Evolutionary conservation across 2,113 vertebrate genomes (phyloP), one percentile per base, ranked within the genome.

Genomic region (Pollachius pollachius): DNA sequence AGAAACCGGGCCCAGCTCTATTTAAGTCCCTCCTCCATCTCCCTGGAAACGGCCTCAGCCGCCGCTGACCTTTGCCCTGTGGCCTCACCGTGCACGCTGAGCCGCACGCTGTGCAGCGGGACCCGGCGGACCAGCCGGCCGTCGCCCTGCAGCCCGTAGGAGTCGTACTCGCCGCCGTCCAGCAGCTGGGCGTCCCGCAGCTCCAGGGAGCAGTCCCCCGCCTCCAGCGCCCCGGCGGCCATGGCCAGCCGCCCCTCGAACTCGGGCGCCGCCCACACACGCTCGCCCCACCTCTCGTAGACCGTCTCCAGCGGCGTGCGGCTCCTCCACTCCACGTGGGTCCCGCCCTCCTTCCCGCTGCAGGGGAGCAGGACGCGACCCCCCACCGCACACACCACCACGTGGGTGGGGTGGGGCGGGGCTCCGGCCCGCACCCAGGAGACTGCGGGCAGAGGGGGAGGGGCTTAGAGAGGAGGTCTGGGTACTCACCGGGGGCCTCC

Each of bases 171-270:
- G 1, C 92, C 90, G 0, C 71, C 62, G 70, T 93, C 92, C 0
- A 25, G 30, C 11, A 89, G 71, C 71, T 88, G 87, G 2, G 82
- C 86, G 37, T 92, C 89, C 0, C 1, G 64, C 67, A 93, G 72
- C 60, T 78, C 54, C 72, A 92, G 77, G 0, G 92, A 92, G 23
- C 92, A 93, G 61, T 93, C 83, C 2, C 91, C 91, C 0, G 30
- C 48, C 9, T 2, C 23, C 5, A 93, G 84, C 41, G 19, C 63
- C 1, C 77, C 70, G 75, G 61, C 13, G 0, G 72, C 67, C 0
- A 92, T 78, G 41, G 71, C 71, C 5, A 56, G 64, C 0, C 92
- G 84, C 19, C 75, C 84, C 59, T 15, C 0, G 0, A 83, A 86
- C 25, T 27, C 68, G 0, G n/a, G 17, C 0, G 77, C 85, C 78